Base-by-base conservation (phyloP, 2,888 invertebrate species). In the Hirtodrosophila confusa region DNA sequence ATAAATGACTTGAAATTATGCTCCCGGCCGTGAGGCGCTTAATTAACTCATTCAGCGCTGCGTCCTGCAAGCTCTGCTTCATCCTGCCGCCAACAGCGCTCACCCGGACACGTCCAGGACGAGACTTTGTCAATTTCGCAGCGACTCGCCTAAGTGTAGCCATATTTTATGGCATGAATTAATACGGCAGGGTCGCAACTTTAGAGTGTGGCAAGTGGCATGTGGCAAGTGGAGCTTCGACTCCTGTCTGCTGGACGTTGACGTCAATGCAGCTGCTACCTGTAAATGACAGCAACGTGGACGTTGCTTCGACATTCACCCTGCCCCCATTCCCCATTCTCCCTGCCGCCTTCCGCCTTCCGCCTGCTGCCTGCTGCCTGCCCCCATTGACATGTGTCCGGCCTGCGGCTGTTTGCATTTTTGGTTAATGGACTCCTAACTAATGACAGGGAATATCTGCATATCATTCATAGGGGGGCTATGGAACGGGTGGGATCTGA, bases 1-100 rank as follows among this genome's bases (percentile, higher is more conserved):
- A 90, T 88, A 90, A 90, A 90, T 89, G 89, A 86, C 86, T 84
- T 80, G 76, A 88, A 90, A 90, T 90, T 90, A 90, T 90, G 90
- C 86, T 83, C 78, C 84, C 80, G 85, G 82, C 87, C 86, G 85
- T 84, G 86, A 77, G 89, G 83, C 85, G 78, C 89, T 89, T 90
- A 89, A 89, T 89, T 89, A 89, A 90, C 89, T 88, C 86, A 89
- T 89, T 89, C 88, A 82, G 73, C 72, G 75, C 57, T 44, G 49
- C 62, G 40, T 62, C 7, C 44, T 17, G 17, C 27, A 33, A 43
- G 27, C 27, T 3, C 27, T 6, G 7, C 31, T 6, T 31, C 31
- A 31, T 31, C 10, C 35, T 24, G 31, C 10, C 33, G 7, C 9
- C n/a, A 4, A 6, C 3, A 8, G 3, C 5, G 1, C 3, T 43